Conservation (phyloP, 2,888 invertebrate genomes). For the Amphipoea oculea region DNA sequence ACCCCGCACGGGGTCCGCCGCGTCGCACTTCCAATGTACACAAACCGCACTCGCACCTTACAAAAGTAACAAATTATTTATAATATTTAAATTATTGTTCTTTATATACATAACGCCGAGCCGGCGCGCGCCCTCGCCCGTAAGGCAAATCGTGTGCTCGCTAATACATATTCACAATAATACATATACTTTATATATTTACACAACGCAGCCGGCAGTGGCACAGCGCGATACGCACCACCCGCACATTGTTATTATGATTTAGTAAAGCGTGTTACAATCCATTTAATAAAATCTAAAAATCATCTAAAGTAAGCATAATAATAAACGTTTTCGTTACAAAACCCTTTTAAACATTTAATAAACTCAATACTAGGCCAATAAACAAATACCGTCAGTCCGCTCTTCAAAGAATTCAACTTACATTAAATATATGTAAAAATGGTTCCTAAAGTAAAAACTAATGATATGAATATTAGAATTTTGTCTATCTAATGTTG, state of each 20-base stretch:
- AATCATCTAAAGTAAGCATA: slow-evolving; percentile 72
- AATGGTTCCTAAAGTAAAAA: slow-evolving; percentile 88
- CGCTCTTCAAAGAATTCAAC: slow-evolving; percentile 79
- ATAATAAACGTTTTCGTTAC: slow-evolving; percentile 66
- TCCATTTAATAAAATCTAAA: slow-evolving; percentile 78
- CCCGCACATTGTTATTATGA: slow-evolving; percentile 82
- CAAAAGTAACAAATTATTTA: slow-evolving; percentile 88
- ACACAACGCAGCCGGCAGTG: slow-evolving; percentile 86
- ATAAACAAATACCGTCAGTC: slow-evolving; percentile 82
- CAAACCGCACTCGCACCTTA: slow-evolving; percentile 85
- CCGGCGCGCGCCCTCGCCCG: slow-evolving; percentile 80
- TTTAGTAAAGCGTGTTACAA: slow-evolving; percentile 84
- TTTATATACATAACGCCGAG: slow-evolving; percentile 87
- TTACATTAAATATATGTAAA: slow-evolving; percentile 81
- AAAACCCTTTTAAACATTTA: slow-evolving; percentile 73
- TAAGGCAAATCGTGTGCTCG: slow-evolving; percentile 85
- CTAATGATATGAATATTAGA: slow-evolving; percentile 90
- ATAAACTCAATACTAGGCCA: slow-evolving; percentile 83
- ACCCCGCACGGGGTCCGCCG: slow-evolving; percentile 71
- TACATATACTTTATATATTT: slow-evolving; percentile 83
- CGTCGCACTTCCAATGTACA: slow-evolving; percentile 81
- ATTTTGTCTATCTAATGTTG: slow-evolving; percentile 89
- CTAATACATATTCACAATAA: slow-evolving; percentile 79
- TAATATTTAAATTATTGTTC: slow-evolving; percentile 85
- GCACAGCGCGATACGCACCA: slow-evolving; percentile 79